Evolutionary conservation across 2,113 vertebrate species (phyloP).

Genomic region (western clawed frog (Xenopus tropicalis)): DNA sequence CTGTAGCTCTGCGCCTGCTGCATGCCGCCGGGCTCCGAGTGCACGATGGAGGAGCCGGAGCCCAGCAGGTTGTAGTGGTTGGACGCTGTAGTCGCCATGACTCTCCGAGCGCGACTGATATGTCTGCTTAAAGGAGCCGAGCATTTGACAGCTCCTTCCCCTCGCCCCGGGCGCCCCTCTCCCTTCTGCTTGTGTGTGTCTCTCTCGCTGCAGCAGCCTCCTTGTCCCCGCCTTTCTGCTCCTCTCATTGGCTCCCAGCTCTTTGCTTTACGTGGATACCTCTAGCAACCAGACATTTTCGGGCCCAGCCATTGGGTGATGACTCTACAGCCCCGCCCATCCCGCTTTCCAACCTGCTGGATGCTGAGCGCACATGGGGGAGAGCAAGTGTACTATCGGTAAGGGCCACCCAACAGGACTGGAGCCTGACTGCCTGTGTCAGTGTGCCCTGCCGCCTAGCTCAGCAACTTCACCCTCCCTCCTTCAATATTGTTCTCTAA

Average conservation of each 20-base stretch:
- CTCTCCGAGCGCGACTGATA: slow-evolving; percentile 88
- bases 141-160: slow-evolving; percentile 91
- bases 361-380: slow-evolving; percentile 45
- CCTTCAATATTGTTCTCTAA: no score
- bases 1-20: slow-evolving; percentile 73
- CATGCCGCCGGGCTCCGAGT: slow-evolving; percentile 79
- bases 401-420: no score
- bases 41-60: slow-evolving; percentile 90
- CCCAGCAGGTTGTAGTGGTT: slow-evolving; percentile 95
- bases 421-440: no score
- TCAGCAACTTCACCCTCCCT: no score
- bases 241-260: slow-evolving; percentile 70
- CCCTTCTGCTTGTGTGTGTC: slow-evolving; percentile 51
- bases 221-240: slow-evolving; percentile 69
- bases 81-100: slow-evolving; percentile 97
- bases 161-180: slow-evolving; percentile 78
- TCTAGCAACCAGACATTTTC: slow-evolving; percentile 65
- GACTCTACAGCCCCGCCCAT: slow-evolving; percentile 46
- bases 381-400: no score
- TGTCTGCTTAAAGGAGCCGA: slow-evolving; percentile 82
- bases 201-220: slow-evolving; percentile 72
- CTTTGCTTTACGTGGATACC: slow-evolving; percentile 83
- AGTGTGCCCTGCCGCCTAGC: no score
- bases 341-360: slow-evolving; percentile 31
- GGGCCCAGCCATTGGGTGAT: slow-evolving; percentile 52